Evolutionary conservation across 2,113 vertebrate species (phyloP), one percentile per base, ranked within the genome.

Genomic region (Odobenus rosmarus): DNA sequence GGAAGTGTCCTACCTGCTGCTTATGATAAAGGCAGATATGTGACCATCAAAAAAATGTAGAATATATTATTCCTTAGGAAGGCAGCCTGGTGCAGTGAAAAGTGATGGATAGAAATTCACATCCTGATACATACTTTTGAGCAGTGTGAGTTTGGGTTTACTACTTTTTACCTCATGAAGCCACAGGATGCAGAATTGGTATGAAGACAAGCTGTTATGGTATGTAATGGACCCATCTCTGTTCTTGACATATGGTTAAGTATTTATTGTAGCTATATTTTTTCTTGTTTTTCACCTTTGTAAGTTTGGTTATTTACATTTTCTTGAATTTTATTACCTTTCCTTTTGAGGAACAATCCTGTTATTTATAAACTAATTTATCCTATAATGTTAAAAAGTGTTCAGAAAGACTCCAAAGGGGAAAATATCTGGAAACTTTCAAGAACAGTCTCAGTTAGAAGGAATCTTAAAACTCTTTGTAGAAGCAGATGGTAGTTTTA

Each of bases 11-110:
- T 15, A 49, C 74, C 74, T 31, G 14, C 26, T 49, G 7, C 26
- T 76, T 42, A 76, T 42, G 24, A 49, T 97, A 98, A 97, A 98
- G 55, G 57, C 89, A 81, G 57, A 69, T 62, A 92, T 46, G 31
- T 83, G 89, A 87, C 61, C 28, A n/a, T 36, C 24, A 49, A 76
- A 85, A 81, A 81, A 59, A 74, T 7, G 1, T 8, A 42, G 55
- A 69, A 26, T 57, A 28, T 51, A 36, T 55, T 3, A 19, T 84
- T 85, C 77, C n/a, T 87, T 97, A 92, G 19, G 28, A 90, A 96
- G 61, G 15, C 24, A 71, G 10, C 21, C 24, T 74, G 33, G 7
- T n/a, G 15, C 1, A 59, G 59, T 46, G 3, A 67, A 62, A 83
- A 53, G 5, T 5, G 3, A 8, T 9, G 6, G 18, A 24, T 5